Evolutionary conservation across 2,113 vertebrate genomes (phyloP).

Genomic region (Struthio camelus): DNA sequence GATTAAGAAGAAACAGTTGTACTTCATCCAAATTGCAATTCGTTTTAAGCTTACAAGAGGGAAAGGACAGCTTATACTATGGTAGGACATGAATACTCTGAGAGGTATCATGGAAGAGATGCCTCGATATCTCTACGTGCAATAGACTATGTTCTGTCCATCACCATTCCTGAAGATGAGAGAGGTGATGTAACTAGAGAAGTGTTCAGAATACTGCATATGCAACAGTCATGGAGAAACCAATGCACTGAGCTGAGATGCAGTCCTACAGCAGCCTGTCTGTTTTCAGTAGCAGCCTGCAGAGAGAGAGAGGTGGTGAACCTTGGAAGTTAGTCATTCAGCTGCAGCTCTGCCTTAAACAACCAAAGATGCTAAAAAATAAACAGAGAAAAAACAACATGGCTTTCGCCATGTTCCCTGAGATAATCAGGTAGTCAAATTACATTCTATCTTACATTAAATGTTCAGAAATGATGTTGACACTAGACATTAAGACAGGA

Average conservation of each 20-base stretch:
- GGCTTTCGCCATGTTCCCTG: not conserved
- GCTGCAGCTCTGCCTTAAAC: not conserved
- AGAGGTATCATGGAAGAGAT: not conserved
- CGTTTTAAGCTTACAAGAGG: not conserved
- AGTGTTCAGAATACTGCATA: not conserved
- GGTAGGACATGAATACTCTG: not conserved
- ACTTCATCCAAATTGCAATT: slow-evolving; percentile 8
- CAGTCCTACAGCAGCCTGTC: not conserved
- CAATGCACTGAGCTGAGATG: not conserved
- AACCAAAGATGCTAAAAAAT: slow-evolving; percentile 17
- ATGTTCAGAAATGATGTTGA: slow-evolving; percentile 6
- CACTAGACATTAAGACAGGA: not conserved
- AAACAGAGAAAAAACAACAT: not conserved
- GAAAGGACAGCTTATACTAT: not conserved
- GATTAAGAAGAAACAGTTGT: not conserved
- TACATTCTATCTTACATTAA: not conserved
- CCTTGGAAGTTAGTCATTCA: not conserved
- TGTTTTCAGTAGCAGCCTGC: not conserved
- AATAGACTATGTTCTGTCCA: not conserved
- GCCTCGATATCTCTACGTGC: not conserved
- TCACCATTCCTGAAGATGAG: not conserved
- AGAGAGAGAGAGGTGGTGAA: not conserved
- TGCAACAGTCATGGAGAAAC: not conserved
- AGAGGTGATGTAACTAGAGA: not conserved
- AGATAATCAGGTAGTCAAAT: slow-evolving; percentile 28